Percentiles rank a stretch among this genome's conserved stretches.
Evolutionary conservation across 2,113 vertebrate genomes (phyloP).

Genomic region (Glaucomys volans): DNA sequence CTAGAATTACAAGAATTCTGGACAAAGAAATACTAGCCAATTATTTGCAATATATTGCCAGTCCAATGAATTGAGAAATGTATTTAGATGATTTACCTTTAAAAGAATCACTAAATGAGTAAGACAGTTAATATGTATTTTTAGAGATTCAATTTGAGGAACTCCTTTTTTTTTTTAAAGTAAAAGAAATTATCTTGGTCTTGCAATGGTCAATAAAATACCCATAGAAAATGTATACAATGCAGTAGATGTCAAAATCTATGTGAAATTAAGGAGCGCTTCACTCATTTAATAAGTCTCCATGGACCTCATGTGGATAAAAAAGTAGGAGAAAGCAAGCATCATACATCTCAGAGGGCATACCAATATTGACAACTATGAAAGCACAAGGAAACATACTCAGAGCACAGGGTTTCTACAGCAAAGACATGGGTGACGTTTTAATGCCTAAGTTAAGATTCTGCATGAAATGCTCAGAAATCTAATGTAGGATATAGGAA

Average conservation of each 20-base stretch:
- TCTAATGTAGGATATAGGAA: not conserved
- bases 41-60: not conserved
- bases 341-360: not conserved
- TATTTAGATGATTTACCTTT: not conserved
- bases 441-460: not conserved
- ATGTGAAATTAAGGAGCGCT: not conserved
- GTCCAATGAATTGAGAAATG: not conserved
- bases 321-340: not conserved
- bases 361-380: not conserved
- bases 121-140: not conserved
- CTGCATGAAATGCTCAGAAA: not conserved
- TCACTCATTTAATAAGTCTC: not conserved
- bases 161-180: not conserved
- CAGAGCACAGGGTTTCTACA: not conserved
- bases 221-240: not conserved
- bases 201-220: not conserved
- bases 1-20: not conserved
- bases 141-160: not conserved
- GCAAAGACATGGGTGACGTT: not conserved
- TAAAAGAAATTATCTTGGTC: not conserved
- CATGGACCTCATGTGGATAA: not conserved
- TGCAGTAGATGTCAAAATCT: not conserved
- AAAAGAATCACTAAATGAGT: not conserved
- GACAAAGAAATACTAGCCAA: not conserved
- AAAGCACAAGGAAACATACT: not conserved